Conservation (phyloP, 2,888 invertebrate genomes). For the Geotrupes spiniger region DNA sequence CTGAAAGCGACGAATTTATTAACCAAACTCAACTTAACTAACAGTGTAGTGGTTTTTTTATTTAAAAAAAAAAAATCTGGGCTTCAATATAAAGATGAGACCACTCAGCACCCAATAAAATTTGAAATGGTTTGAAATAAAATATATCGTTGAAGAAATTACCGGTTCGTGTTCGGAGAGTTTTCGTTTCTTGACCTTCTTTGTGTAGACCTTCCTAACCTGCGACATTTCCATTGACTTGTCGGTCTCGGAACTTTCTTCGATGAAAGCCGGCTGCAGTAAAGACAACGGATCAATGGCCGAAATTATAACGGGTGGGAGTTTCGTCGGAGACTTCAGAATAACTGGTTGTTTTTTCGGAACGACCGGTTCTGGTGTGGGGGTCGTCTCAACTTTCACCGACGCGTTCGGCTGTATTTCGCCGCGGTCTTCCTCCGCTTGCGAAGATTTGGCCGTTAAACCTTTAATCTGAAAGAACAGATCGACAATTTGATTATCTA, state of each 20-base stretch:
- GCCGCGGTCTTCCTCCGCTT: not conserved
- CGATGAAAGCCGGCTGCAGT: conserved; percentile 43
- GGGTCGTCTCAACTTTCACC: conserved; percentile 5
- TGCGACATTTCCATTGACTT: conserved; percentile 18
- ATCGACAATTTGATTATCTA: too few species aligned
- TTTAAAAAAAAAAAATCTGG: too few species aligned
- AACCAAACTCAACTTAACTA: too few species aligned
- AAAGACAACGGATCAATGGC: conserved; percentile 38
- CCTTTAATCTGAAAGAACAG: conserved; percentile 42
- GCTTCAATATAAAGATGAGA: too few species aligned
- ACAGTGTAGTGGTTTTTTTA: not conserved
- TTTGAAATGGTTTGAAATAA: too few species aligned
- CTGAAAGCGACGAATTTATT: too few species aligned
- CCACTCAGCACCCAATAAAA: too few species aligned
- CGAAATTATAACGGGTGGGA: conserved; percentile 10
- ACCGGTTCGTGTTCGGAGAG: conserved; percentile 31
- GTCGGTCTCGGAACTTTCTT: conserved; percentile 24
- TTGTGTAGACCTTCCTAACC: conserved; percentile 25
- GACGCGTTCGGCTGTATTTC: not conserved
- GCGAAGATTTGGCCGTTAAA: conserved; percentile 35
- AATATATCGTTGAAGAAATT: too few species aligned
- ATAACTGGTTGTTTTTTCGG: not conserved
- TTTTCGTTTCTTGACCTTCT: conserved; percentile 33
- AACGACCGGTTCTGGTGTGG: not conserved
- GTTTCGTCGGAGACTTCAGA: not conserved